These are phyloP conservation scores for Sus scrofa DNA, from an alignment of 2,113 vertebrate species.

Conservation along the genomic window DNA sequence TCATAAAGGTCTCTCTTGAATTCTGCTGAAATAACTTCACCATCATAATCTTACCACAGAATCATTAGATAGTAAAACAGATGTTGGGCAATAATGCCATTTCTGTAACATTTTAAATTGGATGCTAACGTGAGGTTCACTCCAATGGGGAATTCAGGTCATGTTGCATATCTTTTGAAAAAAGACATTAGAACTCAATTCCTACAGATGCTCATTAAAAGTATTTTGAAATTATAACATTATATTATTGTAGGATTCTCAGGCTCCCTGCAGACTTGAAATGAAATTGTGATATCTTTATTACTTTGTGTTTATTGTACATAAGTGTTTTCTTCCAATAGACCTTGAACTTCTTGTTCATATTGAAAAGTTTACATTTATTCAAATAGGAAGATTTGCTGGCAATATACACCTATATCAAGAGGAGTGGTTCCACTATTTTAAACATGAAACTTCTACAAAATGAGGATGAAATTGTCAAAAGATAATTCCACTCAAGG, in stretches of 20 bases:
- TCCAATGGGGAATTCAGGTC: conserved; percentile 62
- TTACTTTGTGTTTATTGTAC: conserved; percentile 73
- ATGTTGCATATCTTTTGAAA: conserved; percentile 72
- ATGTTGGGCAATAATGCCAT: conserved; percentile 70
- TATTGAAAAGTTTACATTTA: conserved; percentile 54
- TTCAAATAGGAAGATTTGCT: conserved; percentile 47
- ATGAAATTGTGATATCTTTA: conserved; percentile 74
- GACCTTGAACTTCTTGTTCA: conserved; percentile 75
- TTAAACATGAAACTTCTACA: conserved; percentile 52
- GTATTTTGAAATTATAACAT: conserved; percentile 77
- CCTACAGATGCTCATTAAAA: conserved; percentile 76
- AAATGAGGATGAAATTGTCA: conserved; percentile 24
- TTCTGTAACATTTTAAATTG: conserved; percentile 73
- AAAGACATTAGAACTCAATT: conserved; percentile 73
- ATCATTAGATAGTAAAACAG: conserved; percentile 76
- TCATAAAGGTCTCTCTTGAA: conserved; percentile 50
- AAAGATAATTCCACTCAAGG: conserved; percentile 37
- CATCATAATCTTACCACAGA: conserved; percentile 66
- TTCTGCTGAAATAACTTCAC: conserved; percentile 71
- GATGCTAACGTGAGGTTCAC: conserved; percentile 64
- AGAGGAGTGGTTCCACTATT: background rate
- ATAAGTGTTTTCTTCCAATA: conserved; percentile 70
- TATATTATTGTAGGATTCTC: conserved; percentile 65
- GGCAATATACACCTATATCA: conserved; percentile 30
- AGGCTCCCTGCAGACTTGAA: conserved; percentile 59